Evolutionary conservation across 1,140 invertebrate species (phyloP), one percentile per base, ranked within the genome.

Genomic region (Bombyx mandarina): DNA sequence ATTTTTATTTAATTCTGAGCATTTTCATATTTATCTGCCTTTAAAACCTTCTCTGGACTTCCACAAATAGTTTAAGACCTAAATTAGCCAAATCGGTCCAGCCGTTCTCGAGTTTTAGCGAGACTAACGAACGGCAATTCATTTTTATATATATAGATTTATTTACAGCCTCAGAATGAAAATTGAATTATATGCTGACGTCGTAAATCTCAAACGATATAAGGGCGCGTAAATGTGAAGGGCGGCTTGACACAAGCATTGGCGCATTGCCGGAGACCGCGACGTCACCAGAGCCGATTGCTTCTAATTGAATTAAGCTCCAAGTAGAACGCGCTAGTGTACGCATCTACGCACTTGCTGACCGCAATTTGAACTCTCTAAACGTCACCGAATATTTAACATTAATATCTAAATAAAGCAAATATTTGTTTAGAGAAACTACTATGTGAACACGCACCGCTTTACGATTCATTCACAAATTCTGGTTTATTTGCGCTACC

Each of bases 231-330:
- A 55, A 61, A 58, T 55, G 66, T 61, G 63, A 63, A 58, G 59
- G 61, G 64, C 63, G 59, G 57, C 57, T 54, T 57, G 58, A 60
- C 51, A 54, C 49, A 47, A 43, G 59, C 26, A 35, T 22, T 50
- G 46, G 48, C n/a, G 43, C 62, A 58, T 64, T 64, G 65, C 57
- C 65, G 66, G 64, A 65, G 67, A 56, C 65, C 60, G 61, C 58
- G 65, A 68, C 56, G 60, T 58, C 71, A 77, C 54, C 67, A 67
- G 64, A 72, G 66, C 64, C 75, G 72, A 74, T 75, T 78, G 78
- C 71, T 71, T 69, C 79, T 84, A 84, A 84, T 84, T 84, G 60
- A 84, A 84, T 84, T 84, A 84, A 69, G 53, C 59, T 70, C 69
- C 74, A 79, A 82, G 76, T 79, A 64, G 76, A 81, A 77, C 77